Conservation (phyloP, 2,888 invertebrate genomes). For the Psylliodes chrysocephalus region DNA sequence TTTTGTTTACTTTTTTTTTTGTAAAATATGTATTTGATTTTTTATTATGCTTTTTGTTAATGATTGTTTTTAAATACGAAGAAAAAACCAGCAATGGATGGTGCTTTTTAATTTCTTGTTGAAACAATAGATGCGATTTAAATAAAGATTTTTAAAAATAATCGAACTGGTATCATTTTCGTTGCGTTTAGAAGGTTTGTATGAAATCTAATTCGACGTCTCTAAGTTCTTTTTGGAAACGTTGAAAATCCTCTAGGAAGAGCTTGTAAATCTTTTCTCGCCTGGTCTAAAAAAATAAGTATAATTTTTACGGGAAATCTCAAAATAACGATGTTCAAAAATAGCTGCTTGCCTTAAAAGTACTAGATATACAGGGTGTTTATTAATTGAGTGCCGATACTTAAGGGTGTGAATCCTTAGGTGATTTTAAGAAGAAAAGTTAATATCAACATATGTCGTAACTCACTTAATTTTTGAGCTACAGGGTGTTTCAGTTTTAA, state of each 20-base stretch:
- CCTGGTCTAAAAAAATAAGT: conserved; percentile 44
- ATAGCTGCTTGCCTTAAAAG: no score
- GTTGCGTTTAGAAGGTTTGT: conserved; percentile 35
- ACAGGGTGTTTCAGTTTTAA: no score
- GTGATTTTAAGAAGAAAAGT: no score
- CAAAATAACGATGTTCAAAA: no score
- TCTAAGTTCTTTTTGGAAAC: conserved; percentile 52
- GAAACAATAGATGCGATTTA: conserved; percentile 41
- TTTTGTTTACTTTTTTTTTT: conserved; percentile 30
- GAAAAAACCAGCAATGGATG: conserved; percentile 38
- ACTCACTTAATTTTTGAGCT: no score
- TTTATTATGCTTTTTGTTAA: conserved; percentile 40
- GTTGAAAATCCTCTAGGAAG: conserved; percentile 50
- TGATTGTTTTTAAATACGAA: conserved; percentile 36
- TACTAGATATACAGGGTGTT: no score
- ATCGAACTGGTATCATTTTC: not conserved
- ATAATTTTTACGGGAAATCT: not conserved
- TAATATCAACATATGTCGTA: no score
- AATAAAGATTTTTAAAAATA: conserved; percentile 43
- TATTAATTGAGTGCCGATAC: no score
- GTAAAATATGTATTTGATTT: conserved; percentile 29
- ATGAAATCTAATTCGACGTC: conserved; percentile 53
- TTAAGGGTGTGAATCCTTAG: no score
- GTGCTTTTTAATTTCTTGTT: conserved; percentile 45
- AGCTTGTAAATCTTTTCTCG: conserved; percentile 47